A percentile compares a stretch with the other conserved stretches of the same genome.
Conservation (phyloP, 2,888 invertebrate species). For the Notocelia uddmanniana region DNA sequence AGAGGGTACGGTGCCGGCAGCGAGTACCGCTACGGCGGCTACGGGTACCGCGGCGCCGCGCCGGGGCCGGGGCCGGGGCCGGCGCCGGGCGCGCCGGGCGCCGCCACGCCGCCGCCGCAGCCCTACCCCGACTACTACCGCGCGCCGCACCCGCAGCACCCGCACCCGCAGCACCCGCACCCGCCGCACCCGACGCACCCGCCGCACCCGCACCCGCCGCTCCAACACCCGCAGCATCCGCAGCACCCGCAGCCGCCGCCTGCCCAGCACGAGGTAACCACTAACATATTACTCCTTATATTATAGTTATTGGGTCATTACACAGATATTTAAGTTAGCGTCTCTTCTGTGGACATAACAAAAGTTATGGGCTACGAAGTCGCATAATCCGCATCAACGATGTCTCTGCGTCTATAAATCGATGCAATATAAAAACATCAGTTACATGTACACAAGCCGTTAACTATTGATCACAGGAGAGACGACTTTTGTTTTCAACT, state of each 20-base stretch:
- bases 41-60: slow-evolving; percentile 62
- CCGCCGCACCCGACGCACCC: slow-evolving; percentile 75
- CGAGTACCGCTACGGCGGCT: slow-evolving; percentile 51
- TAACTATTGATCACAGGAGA: no score
- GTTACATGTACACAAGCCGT: no score
- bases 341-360: no score
- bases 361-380: no score
- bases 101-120: slow-evolving; percentile 54
- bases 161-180: slow-evolving; percentile 60
- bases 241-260: slow-evolving; percentile 62
- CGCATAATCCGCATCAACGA: no score
- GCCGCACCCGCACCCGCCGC: slow-evolving; percentile 66
- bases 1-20: slow-evolving; percentile 54
- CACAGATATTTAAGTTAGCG: no score
- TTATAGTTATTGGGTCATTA: no score
- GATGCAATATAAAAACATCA: no score
- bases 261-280: slow-evolving; percentile 60
- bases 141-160: slow-evolving; percentile 62
- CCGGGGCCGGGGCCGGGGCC: slow-evolving; percentile 57
- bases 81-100: slow-evolving; percentile 59
- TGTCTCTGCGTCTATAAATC: no score
- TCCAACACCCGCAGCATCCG: slow-evolving; percentile 58
- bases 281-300: neutral
- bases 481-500: no score
- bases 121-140: slow-evolving; percentile 56